phyloP scores from a whole-genome alignment of 2,888 invertebrate species.

The Leptogaster cylindrica region DNA sequence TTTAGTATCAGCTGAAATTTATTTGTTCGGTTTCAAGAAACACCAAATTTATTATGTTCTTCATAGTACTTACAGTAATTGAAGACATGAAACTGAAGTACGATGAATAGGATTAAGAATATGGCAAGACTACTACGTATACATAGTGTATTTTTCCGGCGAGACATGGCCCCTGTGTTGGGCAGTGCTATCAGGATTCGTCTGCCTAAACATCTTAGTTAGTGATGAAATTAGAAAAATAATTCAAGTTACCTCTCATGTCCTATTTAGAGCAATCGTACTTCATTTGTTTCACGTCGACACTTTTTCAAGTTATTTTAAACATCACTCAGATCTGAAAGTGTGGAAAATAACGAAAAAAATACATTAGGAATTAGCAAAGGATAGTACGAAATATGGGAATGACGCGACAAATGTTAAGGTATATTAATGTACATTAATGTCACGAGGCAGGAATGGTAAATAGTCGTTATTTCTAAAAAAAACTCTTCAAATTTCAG shows the following conservation, averaged over 20 bases:
- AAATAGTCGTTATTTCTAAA: no score
- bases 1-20: conserved; percentile 59
- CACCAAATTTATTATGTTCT: background rate
- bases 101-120: conserved; percentile 58
- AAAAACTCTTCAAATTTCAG: no score
- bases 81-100: conserved; percentile 60
- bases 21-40: background rate
- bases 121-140: conserved; percentile 58
- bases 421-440: no score
- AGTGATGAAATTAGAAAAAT: background rate
- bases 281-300: no score
- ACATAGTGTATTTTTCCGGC: conserved; percentile 59
- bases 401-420: no score
- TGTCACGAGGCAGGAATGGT: no score
- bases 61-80: conserved; percentile 57
- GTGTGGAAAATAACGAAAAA: no score
- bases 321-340: no score
- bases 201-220: conserved; percentile 50
- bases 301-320: no score
- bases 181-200: conserved; percentile 60
- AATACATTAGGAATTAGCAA: no score
- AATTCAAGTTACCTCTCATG: conserved; percentile 9
- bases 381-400: no score
- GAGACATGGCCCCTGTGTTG: conserved; percentile 61
- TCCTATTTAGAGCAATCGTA: conserved; percentile 9